Percentiles rank a stretch among this genome's conserved stretches.
Conservation (phyloP, 1,140 invertebrate genomes). For the Oedothorax gibbosus region DNA sequence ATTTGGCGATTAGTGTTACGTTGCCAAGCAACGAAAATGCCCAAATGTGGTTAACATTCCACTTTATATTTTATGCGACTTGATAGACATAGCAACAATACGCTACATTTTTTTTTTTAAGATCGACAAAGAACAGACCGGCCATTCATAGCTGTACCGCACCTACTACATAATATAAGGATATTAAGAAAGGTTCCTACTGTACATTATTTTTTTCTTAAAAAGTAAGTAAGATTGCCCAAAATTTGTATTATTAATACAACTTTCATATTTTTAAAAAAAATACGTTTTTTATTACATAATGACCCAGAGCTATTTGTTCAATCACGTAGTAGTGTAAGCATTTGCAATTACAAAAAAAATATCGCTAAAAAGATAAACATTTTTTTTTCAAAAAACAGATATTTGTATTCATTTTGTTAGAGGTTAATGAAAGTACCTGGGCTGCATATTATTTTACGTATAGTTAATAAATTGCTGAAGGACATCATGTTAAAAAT, state of each 20-base stretch:
- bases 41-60: background rate
- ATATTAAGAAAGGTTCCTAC: background rate
- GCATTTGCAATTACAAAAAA: background rate
- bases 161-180: background rate
- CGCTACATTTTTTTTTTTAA: background rate
- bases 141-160: background rate
- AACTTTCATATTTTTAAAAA: background rate
- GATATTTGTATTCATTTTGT: background rate
- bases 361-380: background rate
- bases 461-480: slow-evolving; percentile 42
- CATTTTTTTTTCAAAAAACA: background rate
- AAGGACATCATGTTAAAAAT: slow-evolving; percentile 26
- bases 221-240: background rate
- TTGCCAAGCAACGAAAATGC: background rate
- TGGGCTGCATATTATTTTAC: background rate
- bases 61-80: background rate
- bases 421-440: background rate
- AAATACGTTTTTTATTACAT: background rate
- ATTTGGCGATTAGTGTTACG: background rate
- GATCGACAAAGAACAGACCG: background rate
- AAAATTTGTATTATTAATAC: background rate
- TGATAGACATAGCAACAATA: background rate
- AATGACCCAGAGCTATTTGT: background rate
- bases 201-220: background rate
- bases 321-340: background rate